Percentiles rank a stretch among this genome's conserved stretches.
phyloP scores from a whole-genome alignment of 2,113 vertebrate species.

The Lanius ludovicianus region DNA sequence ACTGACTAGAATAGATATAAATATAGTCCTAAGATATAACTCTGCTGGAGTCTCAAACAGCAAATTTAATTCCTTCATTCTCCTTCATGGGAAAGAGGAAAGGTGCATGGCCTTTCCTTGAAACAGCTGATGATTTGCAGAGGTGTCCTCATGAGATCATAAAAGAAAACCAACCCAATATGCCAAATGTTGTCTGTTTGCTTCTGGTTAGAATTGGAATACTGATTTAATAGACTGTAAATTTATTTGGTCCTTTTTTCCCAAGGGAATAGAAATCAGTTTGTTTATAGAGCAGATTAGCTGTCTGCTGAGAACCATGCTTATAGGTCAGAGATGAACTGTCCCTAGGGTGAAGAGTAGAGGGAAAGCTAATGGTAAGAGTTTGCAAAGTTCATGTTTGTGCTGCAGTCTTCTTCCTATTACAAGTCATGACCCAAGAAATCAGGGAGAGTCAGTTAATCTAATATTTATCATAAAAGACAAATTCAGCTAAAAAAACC shows the following conservation, averaged over 20 bases:
- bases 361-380: not conserved
- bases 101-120: not conserved
- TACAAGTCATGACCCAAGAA: not conserved
- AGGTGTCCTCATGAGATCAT: not conserved
- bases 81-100: not conserved
- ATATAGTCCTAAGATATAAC: not conserved
- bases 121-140: not conserved
- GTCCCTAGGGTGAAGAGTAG: constrained; percentile 31
- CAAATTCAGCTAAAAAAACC: not conserved
- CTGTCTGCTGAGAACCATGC: constrained; percentile 23
- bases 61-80: not conserved
- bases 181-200: not conserved
- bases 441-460: not conserved
- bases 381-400: constrained; percentile 5
- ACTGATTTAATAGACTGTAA: not conserved
- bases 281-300: constrained; percentile 45
- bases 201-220: not conserved
- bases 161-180: not conserved
- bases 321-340: not conserved
- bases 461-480: not conserved
- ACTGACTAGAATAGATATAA: not conserved
- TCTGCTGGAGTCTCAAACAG: not conserved
- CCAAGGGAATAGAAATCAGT: not conserved
- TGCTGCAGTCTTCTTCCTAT: not conserved
- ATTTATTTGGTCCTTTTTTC: not conserved